These are phyloP conservation scores for Agapostemon virescens DNA, from an alignment of 2,888 invertebrate genomes.

Conservation along the genomic window DNA sequence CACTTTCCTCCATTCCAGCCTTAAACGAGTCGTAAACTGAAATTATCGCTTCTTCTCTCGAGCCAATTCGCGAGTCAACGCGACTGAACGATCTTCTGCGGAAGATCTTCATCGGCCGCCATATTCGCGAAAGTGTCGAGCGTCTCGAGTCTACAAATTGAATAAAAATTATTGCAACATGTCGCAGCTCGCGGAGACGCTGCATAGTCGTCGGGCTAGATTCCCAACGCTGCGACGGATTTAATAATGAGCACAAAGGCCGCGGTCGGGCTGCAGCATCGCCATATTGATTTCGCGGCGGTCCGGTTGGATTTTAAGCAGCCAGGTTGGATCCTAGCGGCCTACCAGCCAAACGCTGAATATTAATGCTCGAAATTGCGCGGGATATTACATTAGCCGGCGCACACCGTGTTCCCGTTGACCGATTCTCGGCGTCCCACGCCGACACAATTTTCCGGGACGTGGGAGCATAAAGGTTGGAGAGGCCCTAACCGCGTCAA, in stretches of 20 bases:
- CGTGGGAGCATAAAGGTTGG: background rate
- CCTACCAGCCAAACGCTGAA: slow-evolving; percentile 29
- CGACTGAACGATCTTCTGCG: no score
- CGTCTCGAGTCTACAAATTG: background rate
- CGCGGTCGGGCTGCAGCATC: slow-evolving; percentile 52
- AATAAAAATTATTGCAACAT: background rate
- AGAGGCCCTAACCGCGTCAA: background rate
- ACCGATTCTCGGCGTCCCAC: slow-evolving; percentile 8
- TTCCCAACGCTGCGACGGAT: slow-evolving; percentile 38
- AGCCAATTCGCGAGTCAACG: no score
- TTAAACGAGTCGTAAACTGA: no score
- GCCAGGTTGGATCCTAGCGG: background rate
- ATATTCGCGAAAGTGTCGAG: background rate
- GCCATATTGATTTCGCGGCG: slow-evolving; percentile 63
- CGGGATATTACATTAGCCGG: slow-evolving; percentile 39
- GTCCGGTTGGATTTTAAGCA: slow-evolving; percentile 52
- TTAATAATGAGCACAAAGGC: slow-evolving; percentile 54
- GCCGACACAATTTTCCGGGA: slow-evolving; percentile 11
- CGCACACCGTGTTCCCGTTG: background rate
- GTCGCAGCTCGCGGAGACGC: background rate
- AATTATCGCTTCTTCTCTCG: no score
- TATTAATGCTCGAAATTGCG: slow-evolving; percentile 51
- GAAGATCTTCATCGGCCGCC: no score
- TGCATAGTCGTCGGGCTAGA: background rate
- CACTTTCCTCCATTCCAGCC: no score